Base-by-base conservation (phyloP, 2,888 invertebrate genomes). In the Cerceris ruficornis region DNA sequence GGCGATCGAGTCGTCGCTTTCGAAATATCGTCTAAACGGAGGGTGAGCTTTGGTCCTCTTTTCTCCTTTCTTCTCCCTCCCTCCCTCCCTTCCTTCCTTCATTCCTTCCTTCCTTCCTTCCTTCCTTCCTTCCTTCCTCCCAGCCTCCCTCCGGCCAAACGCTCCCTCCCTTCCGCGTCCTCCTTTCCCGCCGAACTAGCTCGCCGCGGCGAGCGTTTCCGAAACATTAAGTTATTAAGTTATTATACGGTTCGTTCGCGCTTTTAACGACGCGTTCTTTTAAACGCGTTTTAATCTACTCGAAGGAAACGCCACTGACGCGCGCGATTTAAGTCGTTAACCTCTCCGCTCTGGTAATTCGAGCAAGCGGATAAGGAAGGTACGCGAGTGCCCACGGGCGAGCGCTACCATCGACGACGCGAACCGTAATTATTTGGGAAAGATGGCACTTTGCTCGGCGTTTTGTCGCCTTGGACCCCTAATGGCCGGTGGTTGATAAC, bases 401-500 rank as follows among this genome's bases (percentile, higher is more conserved):
- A 58, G 77, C 81, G 83, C 75, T 69, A 85, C 78, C 89, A 89
- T 90, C 90, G 90, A 89, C 89, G 87, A 83, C 85, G 83, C 86
- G 86, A 85, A 87, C 86, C 87, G 87, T 92, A 92, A 92, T 92
- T 91, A 90, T 89, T 90, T 88, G 88, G 89, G 92, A 92, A 92
- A 92, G 91, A 91, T 91, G 91, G 92, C 92, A 92, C 92, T 92
- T 92, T 91, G 88, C 90, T 89, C 89, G 91, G 89, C 87, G 89
- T 91, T 92, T 92, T 92, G 91, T 91, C 91, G 91, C 91, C 91
- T 91, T 91, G 90, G 89, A 88, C 88, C 90, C 88, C 90, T 92
- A 92, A 92, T 92, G 92, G 92, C 89, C 91, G 88, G 92, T 87
- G 92, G 92, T 92, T 92, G 91, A 90, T 92, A 92, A 92, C 92